These are phyloP conservation scores for Miichthys miiuy DNA, from an alignment of 2,797 vertebrate species.

Conservation along the genomic window DNA sequence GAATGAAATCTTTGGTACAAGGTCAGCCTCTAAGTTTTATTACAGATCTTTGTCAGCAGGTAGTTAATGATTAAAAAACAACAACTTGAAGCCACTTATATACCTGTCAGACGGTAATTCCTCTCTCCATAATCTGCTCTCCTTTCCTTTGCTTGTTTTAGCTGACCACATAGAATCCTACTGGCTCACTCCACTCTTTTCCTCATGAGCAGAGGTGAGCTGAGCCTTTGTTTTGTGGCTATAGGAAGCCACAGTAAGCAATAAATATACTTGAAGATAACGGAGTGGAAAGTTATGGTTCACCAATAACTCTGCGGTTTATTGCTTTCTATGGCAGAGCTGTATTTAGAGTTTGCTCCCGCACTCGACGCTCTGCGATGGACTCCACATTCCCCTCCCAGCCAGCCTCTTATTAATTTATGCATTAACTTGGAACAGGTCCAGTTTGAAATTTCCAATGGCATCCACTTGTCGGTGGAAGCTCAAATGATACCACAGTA, in stretches of 20 bases:
- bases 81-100: conserved; percentile 54
- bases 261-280: conserved; percentile 71
- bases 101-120: conserved; percentile 55
- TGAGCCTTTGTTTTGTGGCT: conserved; percentile 44
- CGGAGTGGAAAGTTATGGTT: conserved; percentile 64
- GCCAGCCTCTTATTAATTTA: conserved; percentile 77
- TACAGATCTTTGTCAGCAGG: conserved; percentile 58
- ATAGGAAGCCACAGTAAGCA: conserved; percentile 56
- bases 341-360: conserved; percentile 46
- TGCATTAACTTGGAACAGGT: conserved; percentile 83
- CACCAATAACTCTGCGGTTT: conserved; percentile 67
- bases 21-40: conserved; percentile 34
- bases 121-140: conserved; percentile 51
- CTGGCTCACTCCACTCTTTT: conserved; percentile 30
- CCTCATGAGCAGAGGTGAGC: conserved; percentile 22
- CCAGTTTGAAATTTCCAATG: conserved; percentile 76
- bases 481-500: conserved; percentile 75
- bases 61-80: conserved; percentile 62
- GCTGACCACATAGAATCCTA: conserved; percentile 66
- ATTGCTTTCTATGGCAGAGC: conserved; percentile 52
- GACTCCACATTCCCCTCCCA: conserved; percentile 43
- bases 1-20: conserved; percentile 14
- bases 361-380: conserved; percentile 10
- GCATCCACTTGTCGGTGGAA: conserved; percentile 57
- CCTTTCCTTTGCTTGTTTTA: conserved; percentile 38